Evolutionary conservation across 1,140 invertebrate genomes (phyloP).

Genomic region (Varroa destructor): DNA sequence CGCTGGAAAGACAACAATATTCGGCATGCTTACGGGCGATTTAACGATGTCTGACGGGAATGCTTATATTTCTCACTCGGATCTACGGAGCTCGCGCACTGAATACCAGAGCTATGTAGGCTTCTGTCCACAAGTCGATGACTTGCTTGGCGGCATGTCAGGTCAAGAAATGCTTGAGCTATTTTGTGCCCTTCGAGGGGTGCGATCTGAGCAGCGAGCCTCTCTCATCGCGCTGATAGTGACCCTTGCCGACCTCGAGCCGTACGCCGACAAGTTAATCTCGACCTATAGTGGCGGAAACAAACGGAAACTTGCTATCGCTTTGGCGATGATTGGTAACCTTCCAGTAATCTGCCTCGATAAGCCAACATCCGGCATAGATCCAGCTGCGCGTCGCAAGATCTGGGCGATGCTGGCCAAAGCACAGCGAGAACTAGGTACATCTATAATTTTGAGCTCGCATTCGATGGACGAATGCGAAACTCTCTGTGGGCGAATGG

Average conservation of each 20-base stretch:
- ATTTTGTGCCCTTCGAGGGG: constrained; percentile 59
- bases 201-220: constrained; percentile 35
- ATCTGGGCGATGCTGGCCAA: constrained; percentile 40
- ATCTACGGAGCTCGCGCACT: neutral
- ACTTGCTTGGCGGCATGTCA: constrained; percentile 62
- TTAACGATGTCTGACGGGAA: constrained; percentile 38
- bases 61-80: constrained; percentile 32
- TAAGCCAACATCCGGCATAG: constrained; percentile 48
- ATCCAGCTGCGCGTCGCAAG: constrained; percentile 45
- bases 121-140: constrained; percentile 54
- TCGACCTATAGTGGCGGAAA: constrained; percentile 44
- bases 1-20: constrained; percentile 45
- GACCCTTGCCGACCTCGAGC: constrained; percentile 34
- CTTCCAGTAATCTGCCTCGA: constrained; percentile 45
- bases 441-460: constrained; percentile 51
- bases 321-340: constrained; percentile 52
- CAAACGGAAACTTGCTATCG: constrained; percentile 47
- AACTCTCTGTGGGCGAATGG: constrained; percentile 64
- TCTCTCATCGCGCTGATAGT: constrained; percentile 37
- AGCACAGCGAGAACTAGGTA: constrained; percentile 33
- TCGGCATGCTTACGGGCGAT: constrained; percentile 40
- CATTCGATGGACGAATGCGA: constrained; percentile 75
- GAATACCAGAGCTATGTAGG: constrained; percentile 40
- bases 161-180: constrained; percentile 60
- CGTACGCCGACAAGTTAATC: constrained; percentile 34